Percentiles rank a stretch among this genome's conserved stretches.
These are phyloP conservation scores for Ennomos erosarius DNA, from an alignment of 2,888 invertebrate species.

Conservation along the genomic window DNA sequence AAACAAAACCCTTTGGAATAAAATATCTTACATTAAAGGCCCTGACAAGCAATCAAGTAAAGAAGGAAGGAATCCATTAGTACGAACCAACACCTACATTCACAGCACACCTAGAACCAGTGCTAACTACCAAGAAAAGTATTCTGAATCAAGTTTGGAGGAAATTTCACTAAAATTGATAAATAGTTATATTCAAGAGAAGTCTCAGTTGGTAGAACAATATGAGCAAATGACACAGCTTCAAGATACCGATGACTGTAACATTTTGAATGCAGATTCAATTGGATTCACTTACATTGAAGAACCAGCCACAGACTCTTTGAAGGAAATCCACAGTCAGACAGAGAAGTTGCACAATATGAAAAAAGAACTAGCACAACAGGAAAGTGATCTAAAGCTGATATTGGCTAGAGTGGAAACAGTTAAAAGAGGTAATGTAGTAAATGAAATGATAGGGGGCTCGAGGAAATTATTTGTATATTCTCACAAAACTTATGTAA, in stretches of 20 bases:
- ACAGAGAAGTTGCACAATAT: conserved; percentile 86
- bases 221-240: conserved; percentile 88
- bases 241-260: conserved; percentile 80
- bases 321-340: conserved; percentile 87
- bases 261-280: conserved; percentile 84
- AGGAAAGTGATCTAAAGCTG: conserved; percentile 86
- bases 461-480: no score
- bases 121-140: conserved; percentile 82
- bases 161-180: conserved; percentile 90
- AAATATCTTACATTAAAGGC: conserved; percentile 85
- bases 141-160: conserved; percentile 88
- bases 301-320: conserved; percentile 85
- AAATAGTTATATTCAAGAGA: conserved; percentile 88
- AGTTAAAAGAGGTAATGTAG: conserved; percentile 65
- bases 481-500: no score
- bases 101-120: conserved; percentile 87
- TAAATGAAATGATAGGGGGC: no score
- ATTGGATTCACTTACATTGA: conserved; percentile 87
- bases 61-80: conserved; percentile 64
- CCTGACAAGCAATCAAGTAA: conserved; percentile 57
- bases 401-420: conserved; percentile 69
- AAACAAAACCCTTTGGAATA: conserved; percentile 92
- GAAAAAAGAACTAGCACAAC: conserved; percentile 86
- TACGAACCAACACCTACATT: conserved; percentile 87
- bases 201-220: conserved; percentile 88